These are phyloP conservation scores for Anarsia innoxiella DNA, from an alignment of 2,888 invertebrate genomes.

Conservation along the genomic window DNA sequence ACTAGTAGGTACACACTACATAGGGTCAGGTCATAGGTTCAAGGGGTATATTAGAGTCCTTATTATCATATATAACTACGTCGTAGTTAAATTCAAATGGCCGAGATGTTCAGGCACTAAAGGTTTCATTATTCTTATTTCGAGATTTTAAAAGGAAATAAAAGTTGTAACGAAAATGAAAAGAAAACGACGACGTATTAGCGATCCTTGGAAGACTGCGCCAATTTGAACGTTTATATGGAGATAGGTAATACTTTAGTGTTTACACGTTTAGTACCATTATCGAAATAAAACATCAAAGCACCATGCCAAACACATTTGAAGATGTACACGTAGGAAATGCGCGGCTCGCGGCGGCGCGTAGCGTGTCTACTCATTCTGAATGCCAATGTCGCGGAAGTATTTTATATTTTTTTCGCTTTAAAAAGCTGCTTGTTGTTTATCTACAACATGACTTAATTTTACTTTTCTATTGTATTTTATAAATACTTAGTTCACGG, in stretches of 20 bases:
- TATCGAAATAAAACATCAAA: slow-evolving; percentile 56
- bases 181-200: slow-evolving; percentile 32
- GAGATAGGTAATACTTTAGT: slow-evolving; percentile 64
- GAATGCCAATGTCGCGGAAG: slow-evolving; percentile 20
- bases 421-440: slow-evolving; percentile 39
- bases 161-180: too few relatives aligned
- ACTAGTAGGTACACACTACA: too few relatives aligned
- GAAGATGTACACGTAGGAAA: background rate
- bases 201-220: slow-evolving; percentile 65
- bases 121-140: slow-evolving; percentile 15
- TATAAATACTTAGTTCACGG: slow-evolving; percentile 62
- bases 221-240: slow-evolving; percentile 48
- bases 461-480: slow-evolving; percentile 55
- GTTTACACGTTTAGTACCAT: slow-evolving; percentile 46
- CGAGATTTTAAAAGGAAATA: too few relatives aligned
- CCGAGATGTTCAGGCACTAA: slow-evolving; percentile 28
- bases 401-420: slow-evolving; percentile 18
- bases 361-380: slow-evolving; percentile 11
- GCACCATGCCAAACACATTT: slow-evolving; percentile 62
- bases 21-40: slow-evolving; percentile 8
- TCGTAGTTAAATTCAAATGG: slow-evolving; percentile 20
- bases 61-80: slow-evolving; percentile 10
- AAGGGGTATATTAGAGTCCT: slow-evolving; percentile 7
- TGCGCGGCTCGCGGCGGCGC: slow-evolving; percentile 5
- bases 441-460: slow-evolving; percentile 45